Percentiles rank a stretch among this genome's conserved stretches.
phyloP scores from a whole-genome alignment of 2,797 vertebrate species.

The Lagorchestes hirsutus region DNA sequence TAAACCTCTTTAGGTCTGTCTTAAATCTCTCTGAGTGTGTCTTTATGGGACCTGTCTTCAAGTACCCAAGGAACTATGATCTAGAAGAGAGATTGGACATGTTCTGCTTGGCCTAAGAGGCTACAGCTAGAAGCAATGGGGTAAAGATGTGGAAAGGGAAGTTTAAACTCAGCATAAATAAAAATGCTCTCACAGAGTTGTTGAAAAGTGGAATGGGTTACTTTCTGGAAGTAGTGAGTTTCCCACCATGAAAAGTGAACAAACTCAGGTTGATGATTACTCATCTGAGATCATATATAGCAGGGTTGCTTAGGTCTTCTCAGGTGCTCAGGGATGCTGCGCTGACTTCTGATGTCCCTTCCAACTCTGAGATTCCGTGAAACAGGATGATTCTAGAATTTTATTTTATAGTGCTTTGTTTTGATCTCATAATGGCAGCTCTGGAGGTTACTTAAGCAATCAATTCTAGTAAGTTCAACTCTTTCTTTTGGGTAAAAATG shows the following conservation, averaged over 20 bases:
- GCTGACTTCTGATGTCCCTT: neutral
- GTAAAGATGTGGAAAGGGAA: neutral
- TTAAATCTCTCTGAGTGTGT: neutral
- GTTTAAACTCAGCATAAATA: neutral
- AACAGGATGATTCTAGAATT: neutral
- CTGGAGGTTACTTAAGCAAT: neutral
- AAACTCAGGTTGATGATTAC: neutral
- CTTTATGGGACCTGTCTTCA: neutral
- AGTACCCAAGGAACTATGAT: neutral
- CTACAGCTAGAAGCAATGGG: neutral
- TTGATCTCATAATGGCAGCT: neutral
- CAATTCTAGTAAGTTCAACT: neutral
- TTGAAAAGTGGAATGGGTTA: neutral
- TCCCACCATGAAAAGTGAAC: neutral
- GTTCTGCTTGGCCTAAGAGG: neutral
- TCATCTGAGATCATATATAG: neutral
- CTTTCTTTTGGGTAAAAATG: neutral
- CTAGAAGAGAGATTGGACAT: neutral
- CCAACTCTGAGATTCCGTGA: neutral
- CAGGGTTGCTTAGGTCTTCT: neutral
- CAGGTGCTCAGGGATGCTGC: neutral
- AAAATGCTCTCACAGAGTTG: neutral
- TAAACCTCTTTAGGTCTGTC: neutral
- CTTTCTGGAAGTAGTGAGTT: neutral
- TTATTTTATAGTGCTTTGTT: neutral